Conservation (phyloP, 2,113 vertebrate genomes). For the Phyllopteryx taeniolatus region DNA sequence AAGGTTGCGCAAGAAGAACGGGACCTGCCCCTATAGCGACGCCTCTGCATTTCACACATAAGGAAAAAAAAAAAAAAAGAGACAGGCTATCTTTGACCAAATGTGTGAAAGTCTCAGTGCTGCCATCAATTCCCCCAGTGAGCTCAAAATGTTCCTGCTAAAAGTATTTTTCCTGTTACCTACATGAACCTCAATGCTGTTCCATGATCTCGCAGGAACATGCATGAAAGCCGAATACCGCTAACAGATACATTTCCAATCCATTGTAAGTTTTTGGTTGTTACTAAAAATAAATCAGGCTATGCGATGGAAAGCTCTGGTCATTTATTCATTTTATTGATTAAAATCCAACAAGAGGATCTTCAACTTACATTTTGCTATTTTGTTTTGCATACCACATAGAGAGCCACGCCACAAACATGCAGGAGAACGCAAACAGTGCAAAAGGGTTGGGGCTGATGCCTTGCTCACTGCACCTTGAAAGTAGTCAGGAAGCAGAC, state of each 20-base stretch:
- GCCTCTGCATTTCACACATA: slow-evolving; percentile 21
- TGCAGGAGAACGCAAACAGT: no score
- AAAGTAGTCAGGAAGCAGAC: not conserved
- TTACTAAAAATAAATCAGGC: not conserved
- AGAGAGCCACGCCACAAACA: not conserved
- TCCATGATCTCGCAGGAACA: slow-evolving; percentile 6
- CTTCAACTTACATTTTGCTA: slow-evolving; percentile 29
- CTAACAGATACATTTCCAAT: slow-evolving; percentile 11
- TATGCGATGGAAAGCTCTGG: not conserved
- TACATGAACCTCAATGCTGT: slow-evolving; percentile 22
- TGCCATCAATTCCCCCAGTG: slow-evolving; percentile 18
- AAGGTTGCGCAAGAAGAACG: not conserved
- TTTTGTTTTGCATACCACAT: not conserved
- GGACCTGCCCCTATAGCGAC: slow-evolving; percentile 17
- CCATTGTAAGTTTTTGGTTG: slow-evolving; percentile 7
- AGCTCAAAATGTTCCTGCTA: slow-evolving; percentile 32
- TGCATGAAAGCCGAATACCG: slow-evolving; percentile 4
- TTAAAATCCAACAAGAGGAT: slow-evolving; percentile 5
- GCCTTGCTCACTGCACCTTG: not conserved
- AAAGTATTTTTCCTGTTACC: slow-evolving; percentile 48
- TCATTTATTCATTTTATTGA: not conserved
- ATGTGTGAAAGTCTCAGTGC: slow-evolving; percentile 23
- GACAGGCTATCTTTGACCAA: slow-evolving; percentile 28
- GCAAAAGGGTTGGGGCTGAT: not conserved
- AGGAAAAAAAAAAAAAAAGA: not conserved